phyloP scores from a whole-genome alignment of 2,888 invertebrate genomes.

The Caenorhabditis wallacei region DNA sequence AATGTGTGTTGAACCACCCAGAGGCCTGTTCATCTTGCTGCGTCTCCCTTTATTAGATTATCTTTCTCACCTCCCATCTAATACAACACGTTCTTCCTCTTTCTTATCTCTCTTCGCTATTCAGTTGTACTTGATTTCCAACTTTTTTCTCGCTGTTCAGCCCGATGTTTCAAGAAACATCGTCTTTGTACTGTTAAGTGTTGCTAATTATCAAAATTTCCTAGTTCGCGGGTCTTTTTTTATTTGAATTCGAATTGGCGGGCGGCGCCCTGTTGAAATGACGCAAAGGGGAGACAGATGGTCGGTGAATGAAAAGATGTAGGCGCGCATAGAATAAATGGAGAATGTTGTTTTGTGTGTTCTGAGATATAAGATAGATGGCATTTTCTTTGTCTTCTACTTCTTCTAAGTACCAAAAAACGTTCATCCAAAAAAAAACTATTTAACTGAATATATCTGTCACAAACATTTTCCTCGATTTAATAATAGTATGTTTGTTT shows the following conservation, averaged over 20 bases:
- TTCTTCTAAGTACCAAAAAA: too few relatives aligned
- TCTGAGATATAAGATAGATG: slow-evolving; percentile 20
- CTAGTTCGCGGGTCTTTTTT: slow-evolving; percentile 2
- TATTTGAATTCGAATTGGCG: slow-evolving; percentile 39
- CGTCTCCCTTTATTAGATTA: slow-evolving; percentile 19
- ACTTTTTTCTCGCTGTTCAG: neutral
- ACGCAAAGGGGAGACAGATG: slow-evolving; percentile 24
- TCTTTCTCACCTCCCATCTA: slow-evolving; percentile 20
- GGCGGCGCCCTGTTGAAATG: neutral
- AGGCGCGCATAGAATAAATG: slow-evolving; percentile 23
- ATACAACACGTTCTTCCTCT: slow-evolving; percentile 39
- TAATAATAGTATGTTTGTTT: too few relatives aligned
- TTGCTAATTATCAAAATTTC: slow-evolving; percentile 1
- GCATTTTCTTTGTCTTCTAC: slow-evolving; percentile 5
- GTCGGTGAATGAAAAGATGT: neutral
- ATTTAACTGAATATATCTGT: too few relatives aligned
- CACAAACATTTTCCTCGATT: too few relatives aligned
- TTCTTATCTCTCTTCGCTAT: slow-evolving; percentile 29
- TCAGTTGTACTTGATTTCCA: slow-evolving; percentile 12
- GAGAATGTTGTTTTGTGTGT: neutral
- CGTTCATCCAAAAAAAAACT: too few relatives aligned
- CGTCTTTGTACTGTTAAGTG: neutral
- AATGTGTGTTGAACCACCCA: slow-evolving; percentile 41
- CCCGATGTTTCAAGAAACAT: neutral
- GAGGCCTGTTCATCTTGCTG: slow-evolving; percentile 33